A percentile compares a stretch with the other conserved stretches of the same genome.
These are phyloP conservation scores for Sinocyclocheilus maitianheensis DNA, from an alignment of 2,113 vertebrate genomes.

Conservation along the genomic window DNA sequence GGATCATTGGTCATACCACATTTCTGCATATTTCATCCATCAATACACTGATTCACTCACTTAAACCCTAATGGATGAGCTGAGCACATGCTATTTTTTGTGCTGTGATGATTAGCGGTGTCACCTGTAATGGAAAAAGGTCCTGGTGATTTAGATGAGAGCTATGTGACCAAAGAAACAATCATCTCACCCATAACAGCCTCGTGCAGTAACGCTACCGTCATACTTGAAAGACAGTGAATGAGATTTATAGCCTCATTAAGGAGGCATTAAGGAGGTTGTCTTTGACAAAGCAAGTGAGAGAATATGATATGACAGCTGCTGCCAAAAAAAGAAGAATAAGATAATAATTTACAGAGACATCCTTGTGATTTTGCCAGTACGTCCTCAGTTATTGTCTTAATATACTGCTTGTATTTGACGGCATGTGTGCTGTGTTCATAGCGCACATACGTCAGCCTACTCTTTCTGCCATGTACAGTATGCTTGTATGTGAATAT, in stretches of 20 bases:
- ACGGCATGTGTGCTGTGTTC: neutral
- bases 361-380: neutral
- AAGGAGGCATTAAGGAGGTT: slow-evolving; percentile 38
- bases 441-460: neutral
- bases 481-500: neutral
- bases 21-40: slow-evolving; percentile 27
- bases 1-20: neutral
- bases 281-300: slow-evolving; percentile 14
- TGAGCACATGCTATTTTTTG: slow-evolving; percentile 44
- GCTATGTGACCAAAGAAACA: slow-evolving; percentile 32
- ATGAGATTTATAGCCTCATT: slow-evolving; percentile 37
- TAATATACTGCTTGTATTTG: slow-evolving; percentile 1
- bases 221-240: slow-evolving; percentile 21
- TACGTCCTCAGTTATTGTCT: neutral
- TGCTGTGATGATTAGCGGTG: slow-evolving; percentile 38
- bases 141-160: slow-evolving; percentile 16
- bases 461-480: neutral
- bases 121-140: slow-evolving; percentile 39
- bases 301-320: slow-evolving; percentile 4
- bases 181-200: slow-evolving; percentile 19
- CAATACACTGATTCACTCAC: slow-evolving; percentile 21
- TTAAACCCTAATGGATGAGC: slow-evolving; percentile 31
- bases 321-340: neutral
- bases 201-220: neutral
- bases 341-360: slow-evolving; percentile 6